Conservation (phyloP, 2,888 invertebrate species). For the Junonia oenone region DNA sequence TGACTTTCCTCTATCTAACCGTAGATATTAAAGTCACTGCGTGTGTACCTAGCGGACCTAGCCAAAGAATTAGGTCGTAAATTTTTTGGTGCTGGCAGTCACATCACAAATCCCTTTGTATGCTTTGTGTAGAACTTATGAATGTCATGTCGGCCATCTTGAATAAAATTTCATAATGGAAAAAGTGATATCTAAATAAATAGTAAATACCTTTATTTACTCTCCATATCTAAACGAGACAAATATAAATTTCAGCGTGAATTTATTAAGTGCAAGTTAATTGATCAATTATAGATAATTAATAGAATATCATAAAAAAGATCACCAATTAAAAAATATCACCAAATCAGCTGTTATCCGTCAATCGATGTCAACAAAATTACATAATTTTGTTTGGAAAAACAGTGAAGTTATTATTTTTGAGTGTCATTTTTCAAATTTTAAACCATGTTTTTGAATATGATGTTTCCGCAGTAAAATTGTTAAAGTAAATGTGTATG, state of each 20-base stretch:
- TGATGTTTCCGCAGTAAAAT: slow-evolving; percentile 59
- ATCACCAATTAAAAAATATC: slow-evolving; percentile 55
- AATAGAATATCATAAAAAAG: slow-evolving; percentile 52
- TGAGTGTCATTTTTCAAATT: slow-evolving; percentile 65
- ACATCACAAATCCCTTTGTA: slow-evolving; percentile 30
- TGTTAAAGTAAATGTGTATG: slow-evolving; percentile 54
- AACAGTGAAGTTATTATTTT: slow-evolving; percentile 72
- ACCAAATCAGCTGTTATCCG: slow-evolving; percentile 79
- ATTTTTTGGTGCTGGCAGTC: slow-evolving; percentile 51
- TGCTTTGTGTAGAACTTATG: slow-evolving; percentile 30
- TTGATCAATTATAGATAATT: slow-evolving; percentile 19
- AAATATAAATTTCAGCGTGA: slow-evolving; percentile 27
- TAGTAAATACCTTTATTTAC: slow-evolving; percentile 44
- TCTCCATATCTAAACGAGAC: slow-evolving; percentile 9
- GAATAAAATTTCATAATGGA: slow-evolving; percentile 59
- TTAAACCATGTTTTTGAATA: slow-evolving; percentile 60
- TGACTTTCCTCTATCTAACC: too few relatives aligned
- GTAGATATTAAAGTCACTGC: too few relatives aligned
- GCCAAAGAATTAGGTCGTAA: too few relatives aligned
- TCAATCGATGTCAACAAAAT: slow-evolving; percentile 81
- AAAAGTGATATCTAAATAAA: slow-evolving; percentile 62
- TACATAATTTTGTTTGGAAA: slow-evolving; percentile 80
- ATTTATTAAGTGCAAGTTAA: slow-evolving; percentile 17
- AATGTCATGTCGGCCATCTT: slow-evolving; percentile 61
- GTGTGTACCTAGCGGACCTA: too few relatives aligned